Conservation (phyloP, 2,888 invertebrate species). For the Tridacna gigas region DNA sequence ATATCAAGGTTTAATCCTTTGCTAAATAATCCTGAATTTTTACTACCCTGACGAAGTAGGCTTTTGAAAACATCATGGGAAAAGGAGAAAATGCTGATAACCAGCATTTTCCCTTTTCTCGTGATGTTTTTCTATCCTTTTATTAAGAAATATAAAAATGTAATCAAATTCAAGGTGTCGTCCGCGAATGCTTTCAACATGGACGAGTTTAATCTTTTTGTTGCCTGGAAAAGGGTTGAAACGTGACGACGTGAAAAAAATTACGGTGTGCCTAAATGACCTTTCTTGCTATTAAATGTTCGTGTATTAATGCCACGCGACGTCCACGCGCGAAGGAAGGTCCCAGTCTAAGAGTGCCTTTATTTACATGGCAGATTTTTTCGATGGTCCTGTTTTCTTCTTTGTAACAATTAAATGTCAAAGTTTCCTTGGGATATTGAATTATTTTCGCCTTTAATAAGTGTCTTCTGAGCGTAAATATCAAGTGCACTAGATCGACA, state of each 20-base stretch:
- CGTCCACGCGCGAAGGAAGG: slow-evolving; percentile 18
- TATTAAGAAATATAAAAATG: no score
- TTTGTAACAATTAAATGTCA: slow-evolving; percentile 22
- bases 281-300: slow-evolving; percentile 21
- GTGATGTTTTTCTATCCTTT: no score
- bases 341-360: slow-evolving; percentile 12
- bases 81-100: no score
- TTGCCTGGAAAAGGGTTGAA: neutral
- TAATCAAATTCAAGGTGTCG: no score
- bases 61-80: no score
- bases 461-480: neutral
- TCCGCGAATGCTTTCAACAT: no score
- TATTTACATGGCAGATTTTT: slow-evolving; percentile 28
- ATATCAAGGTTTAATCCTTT: neutral
- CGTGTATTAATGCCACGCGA: slow-evolving; percentile 19
- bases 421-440: slow-evolving; percentile 6
- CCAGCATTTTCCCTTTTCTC: no score
- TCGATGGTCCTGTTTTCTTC: slow-evolving; percentile 3
- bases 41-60: no score
- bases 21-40: no score
- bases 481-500: neutral
- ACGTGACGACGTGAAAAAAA: slow-evolving; percentile 12
- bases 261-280: slow-evolving; percentile 10
- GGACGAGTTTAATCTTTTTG: no score
- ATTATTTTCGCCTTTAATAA: neutral